Evolutionary conservation across 1,140 invertebrate genomes (phyloP).

Genomic region (Drosophila albomicans): DNA sequence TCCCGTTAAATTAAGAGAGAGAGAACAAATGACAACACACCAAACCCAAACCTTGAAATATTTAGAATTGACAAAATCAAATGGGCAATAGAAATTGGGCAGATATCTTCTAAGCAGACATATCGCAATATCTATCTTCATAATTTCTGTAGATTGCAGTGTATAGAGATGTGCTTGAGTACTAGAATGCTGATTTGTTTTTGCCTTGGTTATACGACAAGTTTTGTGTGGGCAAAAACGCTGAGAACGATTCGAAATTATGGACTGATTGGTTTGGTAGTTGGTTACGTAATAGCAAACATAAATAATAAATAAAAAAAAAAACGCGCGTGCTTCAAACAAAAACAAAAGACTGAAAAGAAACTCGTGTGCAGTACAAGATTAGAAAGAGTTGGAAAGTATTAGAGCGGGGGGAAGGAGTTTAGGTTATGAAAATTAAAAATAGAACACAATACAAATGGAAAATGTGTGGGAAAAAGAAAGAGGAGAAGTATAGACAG

Average conservation of each 20-base stretch:
- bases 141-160: neutral
- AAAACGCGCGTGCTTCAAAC: constrained; percentile 59
- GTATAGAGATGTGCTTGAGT: constrained; percentile 16
- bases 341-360: constrained; percentile 29
- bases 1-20: neutral
- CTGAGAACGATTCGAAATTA: constrained; percentile 18
- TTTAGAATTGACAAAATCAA: neutral
- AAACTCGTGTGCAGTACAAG: constrained; percentile 30
- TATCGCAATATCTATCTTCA: neutral
- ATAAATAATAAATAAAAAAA: neutral
- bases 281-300: constrained; percentile 42
- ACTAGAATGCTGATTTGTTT: constrained; percentile 18
- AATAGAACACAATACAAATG: constrained; percentile 32
- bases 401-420: neutral
- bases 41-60: constrained; percentile 24
- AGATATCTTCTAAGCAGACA: neutral
- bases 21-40: constrained; percentile 11
- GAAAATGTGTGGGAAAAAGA: constrained; percentile 19
- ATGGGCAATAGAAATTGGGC: neutral
- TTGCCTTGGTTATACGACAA: constrained; percentile 42
- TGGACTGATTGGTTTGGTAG: constrained; percentile 46
- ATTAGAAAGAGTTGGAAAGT: constrained; percentile 31
- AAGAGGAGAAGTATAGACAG: constrained; percentile 25
- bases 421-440: constrained; percentile 13
- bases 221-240: constrained; percentile 46